A percentile compares a stretch with the other conserved stretches of the same genome.
These are phyloP conservation scores for Pemphigus obesinymphae DNA, from an alignment of 1,140 invertebrate genomes.

Conservation along the genomic window DNA sequence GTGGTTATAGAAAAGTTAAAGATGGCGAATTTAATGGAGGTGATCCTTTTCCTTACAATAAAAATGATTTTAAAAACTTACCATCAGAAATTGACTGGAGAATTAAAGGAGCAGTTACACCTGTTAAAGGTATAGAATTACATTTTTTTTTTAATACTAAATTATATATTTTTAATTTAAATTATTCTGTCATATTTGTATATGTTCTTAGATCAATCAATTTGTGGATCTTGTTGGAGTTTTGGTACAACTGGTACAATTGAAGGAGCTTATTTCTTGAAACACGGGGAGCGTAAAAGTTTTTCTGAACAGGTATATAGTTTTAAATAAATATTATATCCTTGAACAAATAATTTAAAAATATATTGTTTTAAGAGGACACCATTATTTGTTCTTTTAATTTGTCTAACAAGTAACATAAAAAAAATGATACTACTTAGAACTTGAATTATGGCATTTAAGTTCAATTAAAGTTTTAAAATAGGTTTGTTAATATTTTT, in stretches of 20 bases:
- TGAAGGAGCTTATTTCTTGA: slow-evolving; percentile 85
- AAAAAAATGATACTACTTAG: no score
- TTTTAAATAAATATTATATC: no score
- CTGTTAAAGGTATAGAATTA: slow-evolving; percentile 69
- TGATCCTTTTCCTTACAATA: slow-evolving; percentile 67
- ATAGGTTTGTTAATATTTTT: no score
- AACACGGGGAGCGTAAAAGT: slow-evolving; percentile 66
- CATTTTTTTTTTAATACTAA: neutral
- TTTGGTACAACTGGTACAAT: slow-evolving; percentile 91
- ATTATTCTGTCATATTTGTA: neutral
- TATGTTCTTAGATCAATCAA: slow-evolving; percentile 71
- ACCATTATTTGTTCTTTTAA: no score
- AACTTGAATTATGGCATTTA: no score
- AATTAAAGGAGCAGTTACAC: slow-evolving; percentile 85
- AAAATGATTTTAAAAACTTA: slow-evolving; percentile 53
- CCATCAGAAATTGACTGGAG: slow-evolving; percentile 83
- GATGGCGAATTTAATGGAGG: slow-evolving; percentile 58
- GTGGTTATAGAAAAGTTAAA: slow-evolving; percentile 58
- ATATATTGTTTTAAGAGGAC: no score
- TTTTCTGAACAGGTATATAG: slow-evolving; percentile 71
- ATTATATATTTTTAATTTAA: neutral
- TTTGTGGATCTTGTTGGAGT: slow-evolving; percentile 95
- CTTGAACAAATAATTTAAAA: no score
- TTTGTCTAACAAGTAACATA: no score
- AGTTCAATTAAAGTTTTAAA: no score